phyloP scores from a whole-genome alignment of 2,888 invertebrate species.

The Xestia xanthographa region DNA sequence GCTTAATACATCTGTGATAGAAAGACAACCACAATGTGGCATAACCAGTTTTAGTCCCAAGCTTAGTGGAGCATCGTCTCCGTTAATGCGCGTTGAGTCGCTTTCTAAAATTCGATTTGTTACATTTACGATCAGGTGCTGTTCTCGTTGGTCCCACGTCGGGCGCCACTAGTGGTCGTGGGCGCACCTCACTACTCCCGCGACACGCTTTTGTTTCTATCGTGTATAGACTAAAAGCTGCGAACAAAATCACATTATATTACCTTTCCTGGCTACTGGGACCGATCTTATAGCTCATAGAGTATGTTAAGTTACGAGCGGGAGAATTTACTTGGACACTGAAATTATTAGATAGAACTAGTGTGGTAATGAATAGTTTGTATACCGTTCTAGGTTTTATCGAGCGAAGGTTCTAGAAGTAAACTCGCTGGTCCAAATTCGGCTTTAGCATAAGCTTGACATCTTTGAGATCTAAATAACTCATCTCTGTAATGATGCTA shows the following conservation, averaged over 20 bases:
- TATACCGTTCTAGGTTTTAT: conserved; percentile 40
- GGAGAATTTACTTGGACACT: conserved; percentile 47
- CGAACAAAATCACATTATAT: conserved; percentile 68
- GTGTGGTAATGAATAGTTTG: conserved; percentile 45
- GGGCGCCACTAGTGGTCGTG: conserved; percentile 45
- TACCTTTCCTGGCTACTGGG: conserved; percentile 44
- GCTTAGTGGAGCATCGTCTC: neutral
- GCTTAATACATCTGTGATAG: neutral
- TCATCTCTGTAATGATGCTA: conserved; percentile 39
- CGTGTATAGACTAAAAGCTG: conserved; percentile 65
- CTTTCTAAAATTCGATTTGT: neutral
- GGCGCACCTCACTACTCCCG: conserved; percentile 31
- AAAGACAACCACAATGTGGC: conserved; percentile 8
- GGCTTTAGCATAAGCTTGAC: conserved; percentile 39
- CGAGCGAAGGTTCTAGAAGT: conserved; percentile 32
- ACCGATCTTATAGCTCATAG: conserved; percentile 45
- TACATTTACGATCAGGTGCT: neutral
- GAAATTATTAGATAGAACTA: conserved; percentile 40
- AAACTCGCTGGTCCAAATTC: conserved; percentile 51
- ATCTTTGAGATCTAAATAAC: conserved; percentile 40
- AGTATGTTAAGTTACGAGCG: conserved; percentile 34
- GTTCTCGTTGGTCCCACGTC: conserved; percentile 17
- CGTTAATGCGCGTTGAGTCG: no score
- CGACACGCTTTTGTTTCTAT: conserved; percentile 56
- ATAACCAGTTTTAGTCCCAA: conserved; percentile 14